A percentile compares a stretch with the other conserved stretches of the same genome.
phyloP scores from a whole-genome alignment of 2,797 vertebrate genomes.

The Megalops cyprinoides region DNA sequence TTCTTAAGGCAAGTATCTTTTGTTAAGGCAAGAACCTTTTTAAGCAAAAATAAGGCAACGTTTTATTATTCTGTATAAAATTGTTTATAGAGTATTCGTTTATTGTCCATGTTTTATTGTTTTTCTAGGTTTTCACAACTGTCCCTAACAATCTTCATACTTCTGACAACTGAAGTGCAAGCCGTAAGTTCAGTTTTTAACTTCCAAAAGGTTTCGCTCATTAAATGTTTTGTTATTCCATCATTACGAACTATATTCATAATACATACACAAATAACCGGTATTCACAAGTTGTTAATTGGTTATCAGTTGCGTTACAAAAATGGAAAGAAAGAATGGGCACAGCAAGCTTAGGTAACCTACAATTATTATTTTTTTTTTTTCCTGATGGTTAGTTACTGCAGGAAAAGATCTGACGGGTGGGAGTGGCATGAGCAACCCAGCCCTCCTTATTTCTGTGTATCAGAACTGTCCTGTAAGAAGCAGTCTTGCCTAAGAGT shows the following conservation, averaged over 20 bases:
- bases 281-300: too few species aligned
- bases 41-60: too few species aligned
- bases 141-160: slow-evolving; percentile 58
- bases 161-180: slow-evolving; percentile 58
- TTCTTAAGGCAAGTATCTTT: slow-evolving; percentile 59
- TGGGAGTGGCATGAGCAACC: background rate
- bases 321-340: too few species aligned
- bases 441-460: background rate
- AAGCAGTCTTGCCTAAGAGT: background rate
- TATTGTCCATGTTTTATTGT: slow-evolving; percentile 2
- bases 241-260: too few species aligned
- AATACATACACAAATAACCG: too few species aligned
- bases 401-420: background rate
- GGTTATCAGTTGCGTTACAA: too few species aligned
- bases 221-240: too few species aligned
- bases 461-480: background rate
- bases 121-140: slow-evolving; percentile 70
- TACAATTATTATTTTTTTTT: slow-evolving; percentile 7
- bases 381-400: background rate
- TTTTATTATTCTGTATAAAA: background rate
- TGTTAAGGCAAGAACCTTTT: too few species aligned
- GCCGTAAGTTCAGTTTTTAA: slow-evolving; percentile 69
- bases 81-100: background rate
- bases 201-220: too few species aligned
- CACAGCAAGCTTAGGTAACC: too few species aligned